Percentiles rank a stretch among this genome's conserved stretches.
phyloP scores from a whole-genome alignment of 1,140 invertebrate genomes.

The Drosophila tani region DNA sequence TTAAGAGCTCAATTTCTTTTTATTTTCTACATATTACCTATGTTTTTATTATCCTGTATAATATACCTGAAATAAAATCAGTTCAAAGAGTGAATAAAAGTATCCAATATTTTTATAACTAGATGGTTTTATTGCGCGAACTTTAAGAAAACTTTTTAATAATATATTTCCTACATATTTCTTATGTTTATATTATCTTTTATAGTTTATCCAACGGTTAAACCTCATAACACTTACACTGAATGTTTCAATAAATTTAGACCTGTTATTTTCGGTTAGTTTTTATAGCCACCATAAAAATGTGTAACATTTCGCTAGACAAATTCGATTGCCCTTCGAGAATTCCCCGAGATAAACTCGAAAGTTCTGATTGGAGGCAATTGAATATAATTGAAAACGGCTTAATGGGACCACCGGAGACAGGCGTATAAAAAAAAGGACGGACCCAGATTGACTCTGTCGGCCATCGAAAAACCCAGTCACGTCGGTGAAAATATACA shows the following conservation, averaged over 20 bases:
- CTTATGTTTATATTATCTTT: not conserved
- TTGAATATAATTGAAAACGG: slow-evolving; percentile 78
- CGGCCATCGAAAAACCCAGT: slow-evolving; percentile 67
- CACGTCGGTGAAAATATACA: slow-evolving; percentile 73
- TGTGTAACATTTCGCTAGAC: slow-evolving; percentile 4
- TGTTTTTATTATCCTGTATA: not conserved
- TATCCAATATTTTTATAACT: too few species aligned
- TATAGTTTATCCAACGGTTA: too few species aligned
- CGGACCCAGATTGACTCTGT: slow-evolving; percentile 60
- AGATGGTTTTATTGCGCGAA: too few species aligned
- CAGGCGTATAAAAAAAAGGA: slow-evolving; percentile 28
- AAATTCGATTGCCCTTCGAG: slow-evolving; percentile 7
- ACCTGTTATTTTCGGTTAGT: slow-evolving; percentile 17
- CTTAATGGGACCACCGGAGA: slow-evolving; percentile 61
- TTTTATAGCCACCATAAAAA: slow-evolving; percentile 24
- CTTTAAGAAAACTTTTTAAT: too few species aligned
- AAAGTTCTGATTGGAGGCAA: slow-evolving; percentile 66
- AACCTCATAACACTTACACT: not conserved
- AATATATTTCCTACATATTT: not conserved
- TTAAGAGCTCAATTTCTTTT: not conserved
- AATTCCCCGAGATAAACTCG: slow-evolving; percentile 10
- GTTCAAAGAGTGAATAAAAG: too few species aligned
- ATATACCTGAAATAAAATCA: too few species aligned
- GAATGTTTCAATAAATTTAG: slow-evolving; percentile 7
- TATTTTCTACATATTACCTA: not conserved